Base-by-base conservation (phyloP, 2,888 invertebrate species). In the Vandiemenella viatica region DNA sequence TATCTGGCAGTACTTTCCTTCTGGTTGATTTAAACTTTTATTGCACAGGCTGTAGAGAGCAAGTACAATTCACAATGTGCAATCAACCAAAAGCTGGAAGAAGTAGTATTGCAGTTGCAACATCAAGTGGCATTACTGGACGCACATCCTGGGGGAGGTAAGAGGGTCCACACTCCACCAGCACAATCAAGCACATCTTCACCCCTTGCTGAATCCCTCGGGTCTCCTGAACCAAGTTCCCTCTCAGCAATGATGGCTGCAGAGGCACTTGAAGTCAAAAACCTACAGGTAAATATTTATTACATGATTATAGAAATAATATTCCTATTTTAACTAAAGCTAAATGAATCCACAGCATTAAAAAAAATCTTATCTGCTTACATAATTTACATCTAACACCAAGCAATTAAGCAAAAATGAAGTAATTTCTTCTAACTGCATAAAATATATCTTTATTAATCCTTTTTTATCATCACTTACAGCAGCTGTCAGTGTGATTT, bases 21-120 rank as follows among this genome's bases (percentile, higher is more conserved):
- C 26, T 26, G 10, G 32, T 13, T 32, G 13, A 3, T 32, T 32
- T 10, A 3, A 26, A 2, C 10, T 13, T 32, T 32, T 32, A 32
- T 32, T 32, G 10, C n/a, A 13, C 49, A 76, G 74, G 69, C 74
- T 43, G 63, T 75, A n/a, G 75, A 74, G 58, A 70, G 68, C 51
- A 77, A 77, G 59, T 78, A 76, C 56, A 69, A 71, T 53, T 66
- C 69, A 5, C 73, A 75, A 54, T 67, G 75, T 58, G 63, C 67
- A 18, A 69, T 75, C 45, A 74, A 75, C 57, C 63, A 72, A 51
- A 67, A 70, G 55, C 64, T 76, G 61, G 77, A 78, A 57, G 71
- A 73, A 54, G 69, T 70, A 54, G 67, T 76, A 44, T 60, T 77
- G 57, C 71, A 74, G 54, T 57, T 76, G 48, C 65, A 65, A 46